A percentile compares a stretch with the other conserved stretches of the same genome.
Conservation (phyloP, 2,888 invertebrate species). For the Oxystoma pomonae region DNA sequence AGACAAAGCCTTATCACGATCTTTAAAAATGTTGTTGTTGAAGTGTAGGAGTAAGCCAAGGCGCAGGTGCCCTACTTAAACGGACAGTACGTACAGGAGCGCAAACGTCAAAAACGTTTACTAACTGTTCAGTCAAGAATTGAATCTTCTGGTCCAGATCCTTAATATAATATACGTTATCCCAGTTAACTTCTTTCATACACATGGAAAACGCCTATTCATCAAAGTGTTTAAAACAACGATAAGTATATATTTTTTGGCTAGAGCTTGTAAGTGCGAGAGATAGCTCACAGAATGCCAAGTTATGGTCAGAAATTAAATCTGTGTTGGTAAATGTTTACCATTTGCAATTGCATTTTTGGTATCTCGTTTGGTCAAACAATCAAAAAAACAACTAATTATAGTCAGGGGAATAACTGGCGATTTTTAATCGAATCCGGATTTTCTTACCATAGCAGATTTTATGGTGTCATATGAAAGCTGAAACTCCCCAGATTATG, state of each 20-base stretch:
- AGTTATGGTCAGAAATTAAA: neutral
- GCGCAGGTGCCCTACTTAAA: neutral
- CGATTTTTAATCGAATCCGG: too few species aligned
- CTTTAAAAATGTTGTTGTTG: too few species aligned
- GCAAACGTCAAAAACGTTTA: neutral
- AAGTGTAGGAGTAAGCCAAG: too few species aligned
- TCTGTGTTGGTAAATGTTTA: too few species aligned
- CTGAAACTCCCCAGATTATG: too few species aligned
- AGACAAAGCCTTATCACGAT: neutral
- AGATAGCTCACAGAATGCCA: neutral
- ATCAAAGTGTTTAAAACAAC: neutral
- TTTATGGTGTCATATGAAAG: too few species aligned
- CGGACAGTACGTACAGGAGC: neutral
- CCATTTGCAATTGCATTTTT: too few species aligned
- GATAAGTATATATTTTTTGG: neutral
- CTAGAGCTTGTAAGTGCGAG: neutral
- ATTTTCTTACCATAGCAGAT: too few species aligned
- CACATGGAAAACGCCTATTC: neutral
- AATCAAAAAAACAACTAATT: too few species aligned
- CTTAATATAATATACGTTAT: neutral
- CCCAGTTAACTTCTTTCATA: neutral
- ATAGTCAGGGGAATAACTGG: too few species aligned
- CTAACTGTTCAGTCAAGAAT: neutral
- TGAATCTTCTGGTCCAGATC: neutral
- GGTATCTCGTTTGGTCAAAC: too few species aligned